Base-by-base conservation (phyloP, 2,113 vertebrate genomes). In the Daubentonia madagascariensis region DNA sequence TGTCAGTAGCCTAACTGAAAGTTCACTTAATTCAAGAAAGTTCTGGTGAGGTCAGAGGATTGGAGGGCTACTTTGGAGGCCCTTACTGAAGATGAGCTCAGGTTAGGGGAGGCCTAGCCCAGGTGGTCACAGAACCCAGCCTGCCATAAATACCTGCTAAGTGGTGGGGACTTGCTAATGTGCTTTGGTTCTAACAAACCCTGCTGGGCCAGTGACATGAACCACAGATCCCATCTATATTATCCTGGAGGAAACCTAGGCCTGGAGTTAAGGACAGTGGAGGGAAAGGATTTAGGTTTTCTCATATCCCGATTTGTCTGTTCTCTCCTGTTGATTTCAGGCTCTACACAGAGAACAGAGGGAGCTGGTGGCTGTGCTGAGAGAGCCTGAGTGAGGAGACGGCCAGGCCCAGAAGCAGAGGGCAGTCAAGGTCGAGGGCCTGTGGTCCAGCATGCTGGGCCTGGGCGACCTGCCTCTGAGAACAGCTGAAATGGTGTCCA, bases 271-370 rank as follows among this genome's bases (percentile, higher is more conserved):
- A 10, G 65, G 40, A 1, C 30, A 16, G 32, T 14, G 3, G 12
- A 43, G 54, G 57, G 12, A 9, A 18, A 37, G 32, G 16, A 13
- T 14, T 20, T n/a, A 65, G 54, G 4, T 67, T 68, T 93, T 59
- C 73, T 48, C 61, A 16, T 37, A 5, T 37, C 9, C 13, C 1
- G 10, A 17, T 3, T 8, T 35, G 1, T 25, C 0, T 50, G 0
- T 84, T 2, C 20, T 16, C 57, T 5, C 0, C 81, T 91, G 45
- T 28, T 43, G 50, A 78, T 75, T 96, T 20, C 97, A 99, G 99
- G 98, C 88, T 0, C 83, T 98, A 4, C 92, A 96, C 20, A 54
- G 91, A 86, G 98, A 98, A 43, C 98, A 98, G 35, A 95, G 3
- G 9, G 98, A 99, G 1, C 98, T 98, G 90, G 0, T 98, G 65